Evolutionary conservation across 1,140 invertebrate genomes (phyloP).

Genomic region (Ectropis grisescens): DNA sequence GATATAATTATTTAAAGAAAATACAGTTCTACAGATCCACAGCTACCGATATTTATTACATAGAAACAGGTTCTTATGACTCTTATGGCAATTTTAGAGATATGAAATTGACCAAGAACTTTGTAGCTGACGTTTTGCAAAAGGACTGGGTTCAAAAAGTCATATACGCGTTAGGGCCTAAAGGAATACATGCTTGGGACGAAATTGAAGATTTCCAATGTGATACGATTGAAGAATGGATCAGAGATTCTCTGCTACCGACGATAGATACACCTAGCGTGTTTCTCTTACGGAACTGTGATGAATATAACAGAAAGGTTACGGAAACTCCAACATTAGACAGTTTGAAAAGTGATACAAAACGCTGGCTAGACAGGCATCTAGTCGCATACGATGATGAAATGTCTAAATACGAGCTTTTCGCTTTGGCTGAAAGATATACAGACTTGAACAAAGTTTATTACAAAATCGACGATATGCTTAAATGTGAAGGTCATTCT

Average conservation of each 20-base stretch:
- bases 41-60: conserved; percentile 9
- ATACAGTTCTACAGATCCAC: conserved; percentile 11
- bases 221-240: conserved; percentile 10
- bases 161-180: conserved; percentile 13
- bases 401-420: conserved; percentile 22
- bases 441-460: conserved; percentile 15
- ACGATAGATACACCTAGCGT: conserved; percentile 12
- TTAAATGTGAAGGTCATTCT: conserved; percentile 10
- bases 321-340: conserved; percentile 8
- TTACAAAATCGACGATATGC: conserved; percentile 16
- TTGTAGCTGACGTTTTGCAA: too few species aligned
- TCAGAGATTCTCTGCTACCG: conserved; percentile 5
- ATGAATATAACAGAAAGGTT: conserved; percentile 9
- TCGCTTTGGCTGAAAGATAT: conserved; percentile 13
- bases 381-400: conserved; percentile 11
- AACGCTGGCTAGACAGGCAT: conserved; percentile 21
- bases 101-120: conserved; percentile 1
- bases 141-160: conserved; percentile 1
- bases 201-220: conserved; percentile 1
- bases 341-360: conserved; percentile 21
- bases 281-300: conserved; percentile 15
- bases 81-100: conserved; percentile 3
- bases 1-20: conserved; percentile 25
- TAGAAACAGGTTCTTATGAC: conserved; percentile 5
- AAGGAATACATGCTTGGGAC: conserved; percentile 5